Base-by-base conservation (phyloP, 1,140 invertebrate species). In the Microvelia longipes region DNA sequence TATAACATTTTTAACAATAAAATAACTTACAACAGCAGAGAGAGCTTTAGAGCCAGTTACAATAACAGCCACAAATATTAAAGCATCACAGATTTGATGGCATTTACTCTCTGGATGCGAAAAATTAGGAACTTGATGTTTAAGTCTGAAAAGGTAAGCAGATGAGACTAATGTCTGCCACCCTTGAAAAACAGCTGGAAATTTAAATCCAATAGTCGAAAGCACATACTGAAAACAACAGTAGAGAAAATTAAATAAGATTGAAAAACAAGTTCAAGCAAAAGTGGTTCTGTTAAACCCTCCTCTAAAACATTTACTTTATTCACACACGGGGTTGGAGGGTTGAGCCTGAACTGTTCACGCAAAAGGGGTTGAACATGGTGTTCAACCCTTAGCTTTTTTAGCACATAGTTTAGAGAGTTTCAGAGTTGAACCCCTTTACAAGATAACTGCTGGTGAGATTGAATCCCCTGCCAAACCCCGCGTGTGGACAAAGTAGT, bases 111-210 rank as follows among this genome's bases (percentile, higher is more conserved):
- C 74, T 73, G 15, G 77, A 73, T 60, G 76, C 71, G n/a, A 77
- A 76, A 25, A 74, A 67, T 19, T 19, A 11, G 35, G 35, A 5
- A 50, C 5, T 19, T 50, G 35, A 50, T 19, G 35, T 50, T 50
- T 50, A 50, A 50, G 5, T 73, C 77, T 1, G 80, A 68, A 65
- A 76, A 73, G 29, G 75, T 75, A 28, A 81, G 71, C 27, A 81
- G 74, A 15, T 2, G 79, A 79, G 67, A 81, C 78, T 27, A 82
- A 71, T 29, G 80, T 81, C 73, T 82, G 80, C 81, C 81, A 82
- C 75, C 80, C 80, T 77, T 81, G 80, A 72, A 79, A 81, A 25
- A 81, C 77, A 15, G 79, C 80, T 29, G 80, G 80, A 73, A 79
- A 81, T 19, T 78, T 80, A 73, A 81, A 81, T 60, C 77, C 77